Percentiles rank a stretch among this genome's conserved stretches.
Evolutionary conservation across 1,140 invertebrate species (phyloP).

Genomic region (Pinna nobilis): DNA sequence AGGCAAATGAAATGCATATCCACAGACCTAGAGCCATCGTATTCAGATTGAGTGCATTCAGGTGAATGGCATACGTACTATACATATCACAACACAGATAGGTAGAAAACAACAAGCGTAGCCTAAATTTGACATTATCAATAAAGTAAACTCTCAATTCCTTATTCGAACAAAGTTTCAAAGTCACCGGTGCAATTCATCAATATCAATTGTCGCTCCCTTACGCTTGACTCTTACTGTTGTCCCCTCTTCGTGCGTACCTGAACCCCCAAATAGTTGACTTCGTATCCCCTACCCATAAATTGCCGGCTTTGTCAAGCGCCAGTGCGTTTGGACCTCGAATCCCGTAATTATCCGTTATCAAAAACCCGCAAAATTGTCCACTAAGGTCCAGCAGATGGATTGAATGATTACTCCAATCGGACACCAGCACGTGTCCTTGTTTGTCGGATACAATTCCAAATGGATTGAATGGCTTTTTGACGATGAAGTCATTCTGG

Average conservation of each 20-base stretch:
- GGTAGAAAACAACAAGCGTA: too few relatives aligned
- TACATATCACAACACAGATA: too few relatives aligned
- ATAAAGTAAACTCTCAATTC: too few relatives aligned
- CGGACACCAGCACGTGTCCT: conserved; percentile 46
- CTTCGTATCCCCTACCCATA: conserved; percentile 58
- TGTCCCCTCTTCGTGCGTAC: conserved; percentile 40
- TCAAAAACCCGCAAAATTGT: conserved; percentile 51
- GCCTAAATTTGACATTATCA: too few relatives aligned
- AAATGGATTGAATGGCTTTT: conserved; percentile 55
- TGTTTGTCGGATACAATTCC: conserved; percentile 51
- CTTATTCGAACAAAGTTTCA: too few relatives aligned
- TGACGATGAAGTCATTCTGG: conserved; percentile 37
- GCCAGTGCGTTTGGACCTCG: conserved; percentile 53
- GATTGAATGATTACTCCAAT: conserved; percentile 55
- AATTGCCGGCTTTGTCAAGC: conserved; percentile 45
- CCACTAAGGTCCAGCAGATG: conserved; percentile 50
- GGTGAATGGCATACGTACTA: too few relatives aligned
- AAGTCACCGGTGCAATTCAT: too few relatives aligned
- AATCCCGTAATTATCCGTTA: conserved; percentile 53
- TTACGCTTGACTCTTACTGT: too few relatives aligned
- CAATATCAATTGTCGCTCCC: too few relatives aligned
- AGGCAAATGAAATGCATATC: too few relatives aligned
- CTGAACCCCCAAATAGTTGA: conserved; percentile 52
- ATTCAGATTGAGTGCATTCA: too few relatives aligned
- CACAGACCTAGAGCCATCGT: too few relatives aligned